Conservation (phyloP, 2,797 vertebrate species). For the Sebastes wilsoni region DNA sequence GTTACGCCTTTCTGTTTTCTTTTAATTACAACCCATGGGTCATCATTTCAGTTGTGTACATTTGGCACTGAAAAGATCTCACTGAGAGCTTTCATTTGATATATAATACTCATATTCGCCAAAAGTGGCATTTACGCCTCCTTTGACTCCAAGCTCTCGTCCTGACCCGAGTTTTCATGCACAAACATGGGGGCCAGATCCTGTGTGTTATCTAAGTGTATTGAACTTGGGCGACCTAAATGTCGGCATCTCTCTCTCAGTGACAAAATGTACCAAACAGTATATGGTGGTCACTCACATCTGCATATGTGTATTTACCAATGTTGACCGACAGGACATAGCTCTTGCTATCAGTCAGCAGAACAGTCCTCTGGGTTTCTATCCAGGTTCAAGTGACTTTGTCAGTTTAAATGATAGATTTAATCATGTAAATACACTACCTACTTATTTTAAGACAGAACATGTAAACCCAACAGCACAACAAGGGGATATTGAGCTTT, state of each 20-base stretch:
- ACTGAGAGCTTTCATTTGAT: no score
- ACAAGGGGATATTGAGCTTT: neutral
- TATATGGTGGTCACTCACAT: neutral
- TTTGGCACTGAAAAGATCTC: no score
- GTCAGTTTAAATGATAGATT: neutral
- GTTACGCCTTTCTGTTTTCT: no score
- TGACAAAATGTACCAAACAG: neutral
- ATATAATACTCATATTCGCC: no score
- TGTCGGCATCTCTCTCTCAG: accelerated
- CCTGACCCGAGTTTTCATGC: neutral
- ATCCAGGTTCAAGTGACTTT: neutral
- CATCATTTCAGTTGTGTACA: no score
- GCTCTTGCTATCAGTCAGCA: neutral
- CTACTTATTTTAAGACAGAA: neutral
- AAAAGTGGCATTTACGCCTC: no score
- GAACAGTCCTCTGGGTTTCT: neutral
- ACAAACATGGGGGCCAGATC: neutral
- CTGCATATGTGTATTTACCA: neutral
- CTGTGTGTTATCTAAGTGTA: neutral
- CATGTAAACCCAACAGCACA: neutral
- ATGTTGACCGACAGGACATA: neutral
- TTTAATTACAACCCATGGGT: no score
- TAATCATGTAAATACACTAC: neutral
- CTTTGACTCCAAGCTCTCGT: no score
- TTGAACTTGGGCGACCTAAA: neutral